Conservation (phyloP, 1,140 invertebrate genomes). For the Diorhabda carinulata region DNA sequence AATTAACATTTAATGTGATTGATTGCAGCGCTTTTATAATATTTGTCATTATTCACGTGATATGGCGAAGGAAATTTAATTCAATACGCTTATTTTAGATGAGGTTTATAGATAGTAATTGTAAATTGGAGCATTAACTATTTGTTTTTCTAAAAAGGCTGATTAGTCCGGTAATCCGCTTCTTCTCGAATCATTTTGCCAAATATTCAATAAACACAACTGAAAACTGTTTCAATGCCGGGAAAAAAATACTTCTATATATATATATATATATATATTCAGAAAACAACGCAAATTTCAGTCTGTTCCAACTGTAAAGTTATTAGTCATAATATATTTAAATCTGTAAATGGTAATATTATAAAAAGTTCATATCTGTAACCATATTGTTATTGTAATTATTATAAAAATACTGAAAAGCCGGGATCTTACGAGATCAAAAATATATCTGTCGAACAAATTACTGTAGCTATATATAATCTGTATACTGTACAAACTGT, state of each 20-base stretch:
- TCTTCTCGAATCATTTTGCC: slow-evolving; percentile 37
- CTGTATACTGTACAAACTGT: slow-evolving; percentile 38
- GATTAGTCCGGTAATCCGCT: slow-evolving; percentile 28
- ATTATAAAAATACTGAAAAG: slow-evolving; percentile 40
- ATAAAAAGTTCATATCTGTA: slow-evolving; percentile 31
- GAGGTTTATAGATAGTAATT: too few species aligned
- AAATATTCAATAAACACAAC: slow-evolving; percentile 27
- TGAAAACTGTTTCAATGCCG: slow-evolving; percentile 7
- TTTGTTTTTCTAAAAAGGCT: slow-evolving; percentile 23
- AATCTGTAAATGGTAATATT: slow-evolving; percentile 27
- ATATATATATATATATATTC: slow-evolving; percentile 8
- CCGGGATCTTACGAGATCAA: slow-evolving; percentile 27
- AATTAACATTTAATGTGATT: too few species aligned
- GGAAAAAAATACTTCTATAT: background rate
- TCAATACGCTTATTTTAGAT: too few species aligned
- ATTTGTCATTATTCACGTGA: too few species aligned
- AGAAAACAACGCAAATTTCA: slow-evolving; percentile 26
- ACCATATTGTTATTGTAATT: slow-evolving; percentile 23
- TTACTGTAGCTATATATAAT: slow-evolving; percentile 36
- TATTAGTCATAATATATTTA: slow-evolving; percentile 24
- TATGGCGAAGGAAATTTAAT: too few species aligned
- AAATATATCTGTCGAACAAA: slow-evolving; percentile 35
- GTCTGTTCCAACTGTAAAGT: slow-evolving; percentile 35
- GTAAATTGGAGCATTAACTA: too few species aligned
- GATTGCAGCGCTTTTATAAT: too few species aligned